Evolutionary conservation across 2,888 invertebrate genomes (phyloP).

Genomic region (Norana najaformis): DNA sequence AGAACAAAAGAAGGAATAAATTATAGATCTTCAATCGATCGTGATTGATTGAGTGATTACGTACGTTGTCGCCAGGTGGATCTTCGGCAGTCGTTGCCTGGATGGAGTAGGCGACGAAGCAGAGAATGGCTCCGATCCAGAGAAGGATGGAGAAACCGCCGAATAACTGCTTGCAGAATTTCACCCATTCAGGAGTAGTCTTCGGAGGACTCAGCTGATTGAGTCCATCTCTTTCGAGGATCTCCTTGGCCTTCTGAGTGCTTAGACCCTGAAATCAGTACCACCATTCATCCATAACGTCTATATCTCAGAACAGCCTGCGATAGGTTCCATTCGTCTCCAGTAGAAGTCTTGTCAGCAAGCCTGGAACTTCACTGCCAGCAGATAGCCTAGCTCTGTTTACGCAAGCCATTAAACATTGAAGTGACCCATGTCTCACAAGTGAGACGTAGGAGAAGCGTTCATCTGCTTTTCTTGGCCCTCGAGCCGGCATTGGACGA

Average conservation of each 20-base stretch:
- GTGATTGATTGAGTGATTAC: conserved; percentile 27
- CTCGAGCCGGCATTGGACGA: too few relatives aligned
- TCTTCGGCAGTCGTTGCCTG: conserved; percentile 80
- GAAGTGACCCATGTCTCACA: too few relatives aligned
- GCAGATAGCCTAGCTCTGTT: too few relatives aligned
- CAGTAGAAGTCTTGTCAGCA: neutral
- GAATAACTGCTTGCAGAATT: conserved; percentile 59
- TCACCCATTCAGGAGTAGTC: conserved; percentile 60
- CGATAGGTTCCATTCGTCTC: neutral
- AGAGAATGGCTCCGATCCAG: conserved; percentile 69
- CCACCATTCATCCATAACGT: neutral
- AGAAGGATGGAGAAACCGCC: conserved; percentile 59
- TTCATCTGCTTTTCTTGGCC: too few relatives aligned
- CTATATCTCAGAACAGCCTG: neutral
- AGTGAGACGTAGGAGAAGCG: too few relatives aligned
- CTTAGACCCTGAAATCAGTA: conserved; percentile 51
- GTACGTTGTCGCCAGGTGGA: conserved; percentile 84
- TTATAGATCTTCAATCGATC: neutral
- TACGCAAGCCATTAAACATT: too few relatives aligned
- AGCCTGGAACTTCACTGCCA: too few relatives aligned
- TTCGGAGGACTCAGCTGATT: conserved; percentile 59
- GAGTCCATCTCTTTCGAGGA: conserved; percentile 57
- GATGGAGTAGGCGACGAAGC: conserved; percentile 85
- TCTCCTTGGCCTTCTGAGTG: conserved; percentile 48
- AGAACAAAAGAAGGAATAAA: too few relatives aligned